Conservation (phyloP, 1,140 invertebrate genomes). For the Linepithema humile region DNA sequence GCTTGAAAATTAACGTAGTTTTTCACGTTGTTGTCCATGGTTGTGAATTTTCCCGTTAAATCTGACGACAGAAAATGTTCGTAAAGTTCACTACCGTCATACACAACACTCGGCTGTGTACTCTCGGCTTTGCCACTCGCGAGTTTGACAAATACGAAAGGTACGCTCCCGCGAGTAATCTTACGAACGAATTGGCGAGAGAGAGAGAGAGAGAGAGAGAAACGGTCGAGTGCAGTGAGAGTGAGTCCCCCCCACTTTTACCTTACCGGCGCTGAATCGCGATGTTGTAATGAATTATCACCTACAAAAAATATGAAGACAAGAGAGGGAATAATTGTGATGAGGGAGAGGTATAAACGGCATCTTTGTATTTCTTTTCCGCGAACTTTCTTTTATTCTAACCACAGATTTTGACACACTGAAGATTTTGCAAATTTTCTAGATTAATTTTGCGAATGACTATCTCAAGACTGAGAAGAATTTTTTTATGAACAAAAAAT, state of each 20-base stretch:
- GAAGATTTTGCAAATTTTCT: neutral
- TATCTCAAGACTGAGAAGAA: neutral
- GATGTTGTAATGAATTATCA: slow-evolving; percentile 54
- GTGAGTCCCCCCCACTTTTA: slow-evolving; percentile 79
- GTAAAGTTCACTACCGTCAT: neutral
- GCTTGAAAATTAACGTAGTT: slow-evolving; percentile 64
- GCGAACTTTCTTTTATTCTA: neutral
- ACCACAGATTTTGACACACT: neutral
- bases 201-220: too few relatives aligned
- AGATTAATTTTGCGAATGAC: neutral
- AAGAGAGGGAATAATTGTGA: neutral
- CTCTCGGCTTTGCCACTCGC: neutral
- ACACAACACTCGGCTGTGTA: neutral
- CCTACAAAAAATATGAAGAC: neutral
- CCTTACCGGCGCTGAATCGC: slow-evolving; percentile 55
- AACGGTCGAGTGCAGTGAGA: slow-evolving; percentile 68
- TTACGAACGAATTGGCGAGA: neutral
- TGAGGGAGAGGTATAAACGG: too few relatives aligned
- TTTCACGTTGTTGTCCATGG: neutral
- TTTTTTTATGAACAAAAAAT: neutral
- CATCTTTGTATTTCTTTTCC: neutral
- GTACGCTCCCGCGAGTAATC: neutral
- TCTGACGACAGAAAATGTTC: neutral
- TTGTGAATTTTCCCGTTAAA: neutral
- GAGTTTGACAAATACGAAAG: slow-evolving; percentile 35